Evolutionary conservation across 2,113 vertebrate genomes (phyloP).

Genomic region (Rallus limicola): DNA sequence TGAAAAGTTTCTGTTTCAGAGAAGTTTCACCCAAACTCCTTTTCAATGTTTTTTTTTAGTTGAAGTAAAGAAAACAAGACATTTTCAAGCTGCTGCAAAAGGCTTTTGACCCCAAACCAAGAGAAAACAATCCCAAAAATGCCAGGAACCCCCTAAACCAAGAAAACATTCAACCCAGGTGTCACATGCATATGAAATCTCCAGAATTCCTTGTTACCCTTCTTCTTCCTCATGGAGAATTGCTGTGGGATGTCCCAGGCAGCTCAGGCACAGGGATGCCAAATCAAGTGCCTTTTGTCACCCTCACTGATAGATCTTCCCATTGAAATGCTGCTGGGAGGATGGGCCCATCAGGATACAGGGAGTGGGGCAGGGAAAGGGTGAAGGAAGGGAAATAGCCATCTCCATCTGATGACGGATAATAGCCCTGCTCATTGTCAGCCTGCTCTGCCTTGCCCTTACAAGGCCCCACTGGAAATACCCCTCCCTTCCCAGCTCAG

Average conservation of each 20-base stretch:
- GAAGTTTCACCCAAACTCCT: not conserved
- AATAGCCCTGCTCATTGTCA: not conserved
- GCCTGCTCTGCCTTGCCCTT: not conserved
- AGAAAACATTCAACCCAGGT: not conserved
- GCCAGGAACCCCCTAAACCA: not conserved
- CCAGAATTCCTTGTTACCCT: not conserved
- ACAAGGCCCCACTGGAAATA: not conserved
- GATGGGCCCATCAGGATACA: not conserved
- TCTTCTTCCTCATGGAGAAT: not conserved
- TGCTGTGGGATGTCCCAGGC: not conserved
- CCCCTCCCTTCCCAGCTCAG: fast-evolving
- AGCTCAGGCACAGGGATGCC: not conserved
- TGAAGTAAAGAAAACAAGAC: not conserved
- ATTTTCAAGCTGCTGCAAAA: not conserved
- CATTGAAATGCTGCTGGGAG: not conserved
- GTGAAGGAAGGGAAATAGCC: not conserved
- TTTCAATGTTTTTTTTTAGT: not conserved
- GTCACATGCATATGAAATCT: not conserved
- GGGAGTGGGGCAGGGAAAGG: not conserved
- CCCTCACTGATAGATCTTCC: not conserved
- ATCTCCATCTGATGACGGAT: not conserved
- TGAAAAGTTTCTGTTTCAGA: not conserved
- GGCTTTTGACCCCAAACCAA: not conserved
- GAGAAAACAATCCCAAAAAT: not conserved
- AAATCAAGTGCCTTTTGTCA: not conserved